These are phyloP conservation scores for Calidris pygmaea DNA, from an alignment of 2,113 vertebrate genomes.

Conservation along the genomic window DNA sequence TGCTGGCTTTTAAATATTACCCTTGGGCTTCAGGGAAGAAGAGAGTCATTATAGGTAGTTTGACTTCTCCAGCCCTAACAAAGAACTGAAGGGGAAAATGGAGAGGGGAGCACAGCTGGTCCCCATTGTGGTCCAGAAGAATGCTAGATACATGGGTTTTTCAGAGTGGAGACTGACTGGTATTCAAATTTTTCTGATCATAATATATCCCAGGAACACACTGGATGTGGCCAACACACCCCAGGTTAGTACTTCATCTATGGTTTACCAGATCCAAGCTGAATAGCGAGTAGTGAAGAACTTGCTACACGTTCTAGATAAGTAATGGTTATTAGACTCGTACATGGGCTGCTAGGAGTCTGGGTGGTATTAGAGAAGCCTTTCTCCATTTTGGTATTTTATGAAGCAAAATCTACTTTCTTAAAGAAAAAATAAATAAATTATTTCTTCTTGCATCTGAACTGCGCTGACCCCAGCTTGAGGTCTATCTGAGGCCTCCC, in stretches of 20 bases:
- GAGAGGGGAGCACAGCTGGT: background rate
- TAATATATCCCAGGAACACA: background rate
- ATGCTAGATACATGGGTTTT: background rate
- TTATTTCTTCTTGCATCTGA: background rate
- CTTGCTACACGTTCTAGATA: background rate
- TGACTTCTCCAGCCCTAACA: background rate
- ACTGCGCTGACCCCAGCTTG: background rate
- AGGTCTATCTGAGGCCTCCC: background rate
- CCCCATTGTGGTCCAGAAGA: background rate
- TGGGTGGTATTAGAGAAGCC: background rate
- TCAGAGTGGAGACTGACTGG: background rate
- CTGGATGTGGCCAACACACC: background rate
- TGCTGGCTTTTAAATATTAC: background rate
- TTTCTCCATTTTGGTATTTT: background rate
- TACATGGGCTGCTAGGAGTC: background rate
- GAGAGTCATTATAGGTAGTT: background rate
- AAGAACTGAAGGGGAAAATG: background rate
- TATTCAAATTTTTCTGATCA: background rate
- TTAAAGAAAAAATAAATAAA: background rate
- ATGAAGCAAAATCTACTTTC: background rate
- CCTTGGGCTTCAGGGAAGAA: background rate
- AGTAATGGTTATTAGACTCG: background rate
- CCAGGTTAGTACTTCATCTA: background rate
- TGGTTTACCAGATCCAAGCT: background rate
- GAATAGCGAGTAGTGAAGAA: background rate